Conservation (phyloP, 2,888 invertebrate species). For the Cheilosia impressa region DNA sequence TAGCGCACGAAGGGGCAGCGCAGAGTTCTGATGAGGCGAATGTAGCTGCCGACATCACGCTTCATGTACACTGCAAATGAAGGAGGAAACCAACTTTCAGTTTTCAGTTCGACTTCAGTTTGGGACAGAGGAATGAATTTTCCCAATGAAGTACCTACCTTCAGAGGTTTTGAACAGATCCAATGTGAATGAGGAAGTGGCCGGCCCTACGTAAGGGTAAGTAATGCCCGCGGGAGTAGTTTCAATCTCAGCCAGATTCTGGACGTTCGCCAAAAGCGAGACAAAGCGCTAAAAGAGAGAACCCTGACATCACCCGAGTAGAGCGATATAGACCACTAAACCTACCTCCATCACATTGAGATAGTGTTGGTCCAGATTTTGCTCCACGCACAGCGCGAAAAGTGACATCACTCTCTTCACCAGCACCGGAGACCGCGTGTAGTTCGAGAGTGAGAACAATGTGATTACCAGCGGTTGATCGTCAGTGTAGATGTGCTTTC, state of each 20-base stretch:
- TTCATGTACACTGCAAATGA: constrained; percentile 49
- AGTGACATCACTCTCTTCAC: constrained; percentile 79
- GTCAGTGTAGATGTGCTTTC: constrained; percentile 78
- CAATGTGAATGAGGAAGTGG: constrained; percentile 78
- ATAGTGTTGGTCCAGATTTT: constrained; percentile 76
- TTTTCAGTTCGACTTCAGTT: too few species aligned
- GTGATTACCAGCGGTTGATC: constrained; percentile 79
- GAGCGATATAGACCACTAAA: background rate
- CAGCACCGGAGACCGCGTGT: constrained; percentile 77
- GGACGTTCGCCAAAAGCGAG: constrained; percentile 80
- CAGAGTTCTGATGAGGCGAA: constrained; percentile 78
- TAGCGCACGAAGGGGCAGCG: constrained; percentile 80
- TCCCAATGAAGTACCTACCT: constrained; percentile 66
- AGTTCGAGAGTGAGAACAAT: constrained; percentile 78
- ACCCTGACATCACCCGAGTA: background rate
- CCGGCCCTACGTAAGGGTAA: constrained; percentile 79
- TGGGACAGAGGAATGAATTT: too few species aligned
- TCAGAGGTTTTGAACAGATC: constrained; percentile 80
- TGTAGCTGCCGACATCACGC: constrained; percentile 77
- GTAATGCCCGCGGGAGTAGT: constrained; percentile 77
- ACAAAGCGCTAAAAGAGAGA: constrained; percentile 78
- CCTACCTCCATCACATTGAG: constrained; percentile 79
- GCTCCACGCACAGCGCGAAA: constrained; percentile 78
- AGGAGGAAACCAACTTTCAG: too few species aligned
- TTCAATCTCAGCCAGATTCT: constrained; percentile 80